These are phyloP conservation scores for Enteromius viviparus DNA, from an alignment of 2,797 vertebrate genomes.

Conservation along the genomic window DNA sequence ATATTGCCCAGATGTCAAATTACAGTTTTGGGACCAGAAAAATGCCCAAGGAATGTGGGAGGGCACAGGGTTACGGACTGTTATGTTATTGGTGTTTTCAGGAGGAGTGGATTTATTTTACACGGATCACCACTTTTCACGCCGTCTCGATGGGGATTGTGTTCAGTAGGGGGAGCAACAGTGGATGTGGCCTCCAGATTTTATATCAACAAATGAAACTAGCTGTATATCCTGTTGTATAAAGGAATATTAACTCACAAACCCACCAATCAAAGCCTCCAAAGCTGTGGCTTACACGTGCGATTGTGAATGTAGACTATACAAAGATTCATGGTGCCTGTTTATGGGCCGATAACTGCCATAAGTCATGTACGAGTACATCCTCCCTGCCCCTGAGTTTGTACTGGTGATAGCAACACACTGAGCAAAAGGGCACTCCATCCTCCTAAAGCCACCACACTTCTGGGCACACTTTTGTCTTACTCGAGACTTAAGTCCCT, in stretches of 20 bases:
- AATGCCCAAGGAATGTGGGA: slow-evolving; percentile 62
- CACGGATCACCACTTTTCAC: slow-evolving; percentile 33
- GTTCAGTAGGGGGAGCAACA: slow-evolving; percentile 22
- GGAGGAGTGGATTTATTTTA: slow-evolving; percentile 52
- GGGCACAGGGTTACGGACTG: slow-evolving; percentile 56
- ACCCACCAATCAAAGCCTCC: background rate
- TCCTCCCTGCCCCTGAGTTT: background rate
- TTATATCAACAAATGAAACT: slow-evolving; percentile 26
- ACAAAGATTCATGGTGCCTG: slow-evolving; percentile 16
- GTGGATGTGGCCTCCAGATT: slow-evolving; percentile 21
- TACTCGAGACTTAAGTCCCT: slow-evolving; percentile 57
- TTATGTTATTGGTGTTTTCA: slow-evolving; percentile 56
- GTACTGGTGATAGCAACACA: background rate
- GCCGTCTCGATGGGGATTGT: slow-evolving; percentile 37
- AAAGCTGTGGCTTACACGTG: background rate
- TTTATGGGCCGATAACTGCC: background rate
- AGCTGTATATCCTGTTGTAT: slow-evolving; percentile 27
- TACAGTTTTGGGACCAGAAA: slow-evolving; percentile 60
- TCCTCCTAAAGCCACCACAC: slow-evolving; percentile 53
- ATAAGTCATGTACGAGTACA: background rate
- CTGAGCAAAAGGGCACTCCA: slow-evolving; percentile 50
- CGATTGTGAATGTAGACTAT: slow-evolving; percentile 34
- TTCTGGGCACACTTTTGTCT: slow-evolving; percentile 55
- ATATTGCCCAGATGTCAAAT: slow-evolving; percentile 63
- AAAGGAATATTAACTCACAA: slow-evolving; percentile 7